A percentile compares a stretch with the other conserved stretches of the same genome.
Evolutionary conservation across 2,888 invertebrate species (phyloP).

Genomic region (Diaprepes abbreviatus): DNA sequence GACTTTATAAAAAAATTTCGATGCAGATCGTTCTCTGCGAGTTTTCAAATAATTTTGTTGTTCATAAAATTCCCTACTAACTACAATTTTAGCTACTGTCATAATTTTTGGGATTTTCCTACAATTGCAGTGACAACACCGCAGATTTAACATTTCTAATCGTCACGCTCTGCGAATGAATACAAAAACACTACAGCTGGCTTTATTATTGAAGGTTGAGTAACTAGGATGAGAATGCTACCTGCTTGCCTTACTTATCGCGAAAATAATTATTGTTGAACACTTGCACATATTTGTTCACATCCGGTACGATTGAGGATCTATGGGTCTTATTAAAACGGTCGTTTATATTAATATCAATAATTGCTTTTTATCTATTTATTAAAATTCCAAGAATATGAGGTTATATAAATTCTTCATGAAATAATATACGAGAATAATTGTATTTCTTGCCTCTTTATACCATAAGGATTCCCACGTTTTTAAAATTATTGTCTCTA

Average conservation of each 20-base stretch:
- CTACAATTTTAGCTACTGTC: no score
- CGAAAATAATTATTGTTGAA: slow-evolving; percentile 11
- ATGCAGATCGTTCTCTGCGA: no score
- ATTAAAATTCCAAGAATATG: not conserved
- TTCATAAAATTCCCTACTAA: no score
- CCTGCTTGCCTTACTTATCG: slow-evolving; percentile 11
- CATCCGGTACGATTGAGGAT: not conserved
- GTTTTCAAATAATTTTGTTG: no score
- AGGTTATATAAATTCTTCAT: no score
- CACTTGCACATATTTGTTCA: slow-evolving; percentile 5
- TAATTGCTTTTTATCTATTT: not conserved
- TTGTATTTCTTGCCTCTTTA: no score
- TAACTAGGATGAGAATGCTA: slow-evolving; percentile 14
- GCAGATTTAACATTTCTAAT: slow-evolving; percentile 21
- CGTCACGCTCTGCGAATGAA: slow-evolving; percentile 17
- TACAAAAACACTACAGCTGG: slow-evolving; percentile 11
- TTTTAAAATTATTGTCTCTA: no score
- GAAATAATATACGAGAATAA: no score
- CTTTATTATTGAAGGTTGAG: slow-evolving; percentile 21
- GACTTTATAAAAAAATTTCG: no score
- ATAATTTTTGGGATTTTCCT: not conserved
- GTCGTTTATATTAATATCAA: not conserved
- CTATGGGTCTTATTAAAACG: not conserved
- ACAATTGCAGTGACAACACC: not conserved
- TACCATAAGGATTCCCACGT: no score